Evolutionary conservation across 2,888 invertebrate species (phyloP).

Genomic region (Dermolepida albohirtum): DNA sequence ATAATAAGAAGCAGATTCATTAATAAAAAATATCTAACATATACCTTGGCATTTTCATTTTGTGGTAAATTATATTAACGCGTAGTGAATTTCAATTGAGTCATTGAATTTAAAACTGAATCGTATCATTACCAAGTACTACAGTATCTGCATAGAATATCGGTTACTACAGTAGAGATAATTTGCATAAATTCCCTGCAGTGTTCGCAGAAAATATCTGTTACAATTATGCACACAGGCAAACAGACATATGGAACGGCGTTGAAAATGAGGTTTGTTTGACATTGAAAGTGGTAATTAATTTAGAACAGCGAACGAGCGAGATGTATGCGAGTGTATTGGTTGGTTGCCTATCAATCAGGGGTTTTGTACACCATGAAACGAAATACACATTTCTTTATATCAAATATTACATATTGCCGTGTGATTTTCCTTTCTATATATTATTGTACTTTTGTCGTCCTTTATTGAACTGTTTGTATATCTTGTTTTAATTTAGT

Average conservation of each 20-base stretch:
- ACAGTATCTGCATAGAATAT: conserved; percentile 30
- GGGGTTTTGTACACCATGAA: conserved; percentile 15
- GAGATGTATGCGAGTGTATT: conserved; percentile 2
- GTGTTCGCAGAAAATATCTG: conserved; percentile 31
- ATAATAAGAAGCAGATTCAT: too few species aligned
- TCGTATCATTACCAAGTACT: conserved; percentile 25
- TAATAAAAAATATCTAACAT: too few species aligned
- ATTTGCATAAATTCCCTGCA: conserved; percentile 36
- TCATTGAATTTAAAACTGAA: conserved; percentile 38
- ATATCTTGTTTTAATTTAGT: too few species aligned
- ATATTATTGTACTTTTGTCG: too few species aligned
- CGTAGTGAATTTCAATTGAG: conserved; percentile 21
- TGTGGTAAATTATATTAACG: too few species aligned
- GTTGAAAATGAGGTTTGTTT: conserved; percentile 20
- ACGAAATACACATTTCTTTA: too few species aligned
- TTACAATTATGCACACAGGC: conserved; percentile 3
- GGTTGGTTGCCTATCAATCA: conserved; percentile 23
- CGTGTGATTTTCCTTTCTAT: too few species aligned
- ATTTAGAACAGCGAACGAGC: conserved; percentile 9
- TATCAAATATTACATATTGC: too few species aligned
- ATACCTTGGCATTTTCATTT: too few species aligned
- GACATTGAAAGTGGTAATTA: conserved; percentile 29
- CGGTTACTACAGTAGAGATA: conserved; percentile 28
- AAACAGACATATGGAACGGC: conserved; percentile 3
- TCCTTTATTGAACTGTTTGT: too few species aligned